A percentile compares a stretch with the other conserved stretches of the same genome.
Evolutionary conservation across 1,140 invertebrate genomes (phyloP).

Genomic region (Doryteuthis pealeii): DNA sequence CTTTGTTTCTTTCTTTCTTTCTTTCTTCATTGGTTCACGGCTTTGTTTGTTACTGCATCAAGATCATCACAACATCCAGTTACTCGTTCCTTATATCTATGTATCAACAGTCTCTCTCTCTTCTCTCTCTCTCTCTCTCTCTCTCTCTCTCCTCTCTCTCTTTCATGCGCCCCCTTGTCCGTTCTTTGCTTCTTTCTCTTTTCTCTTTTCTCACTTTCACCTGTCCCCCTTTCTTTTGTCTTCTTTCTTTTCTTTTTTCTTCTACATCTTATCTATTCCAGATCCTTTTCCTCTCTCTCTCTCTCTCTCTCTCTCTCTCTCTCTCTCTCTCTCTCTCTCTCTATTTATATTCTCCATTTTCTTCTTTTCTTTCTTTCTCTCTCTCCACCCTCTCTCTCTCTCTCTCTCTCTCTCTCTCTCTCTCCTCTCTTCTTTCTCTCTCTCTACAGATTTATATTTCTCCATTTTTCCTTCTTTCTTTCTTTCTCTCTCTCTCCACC

Average conservation of each 20-base stretch:
- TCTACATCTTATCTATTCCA: not conserved
- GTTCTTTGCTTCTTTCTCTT: not conserved
- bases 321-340: slow-evolving; percentile 2
- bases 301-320: not conserved
- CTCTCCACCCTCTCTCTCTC: not conserved
- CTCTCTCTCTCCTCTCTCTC: slow-evolving; percentile 8
- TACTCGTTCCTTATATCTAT: too few species aligned
- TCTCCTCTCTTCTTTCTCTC: not conserved
- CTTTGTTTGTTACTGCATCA: too few species aligned
- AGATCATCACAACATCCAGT: too few species aligned
- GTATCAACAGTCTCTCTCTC: too few species aligned
- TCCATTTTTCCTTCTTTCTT: not conserved
- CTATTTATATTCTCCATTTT: not conserved
- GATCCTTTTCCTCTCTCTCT: slow-evolving; percentile 2
- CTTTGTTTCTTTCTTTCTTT: too few species aligned
- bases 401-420: not conserved
- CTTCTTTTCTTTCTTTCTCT: slow-evolving; percentile 11
- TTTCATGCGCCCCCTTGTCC: not conserved
- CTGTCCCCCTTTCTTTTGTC: slow-evolving; percentile 2
- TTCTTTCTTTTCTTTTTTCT: not conserved
- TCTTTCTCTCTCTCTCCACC: too few species aligned
- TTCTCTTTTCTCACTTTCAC: too few species aligned
- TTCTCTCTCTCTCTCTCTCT: too few species aligned
- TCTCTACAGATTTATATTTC: not conserved
- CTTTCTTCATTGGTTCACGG: too few species aligned